Percentiles rank a stretch among this genome's conserved stretches.
Conservation (phyloP, 2,113 vertebrate genomes). For the Thamnaconus septentrionalis region DNA sequence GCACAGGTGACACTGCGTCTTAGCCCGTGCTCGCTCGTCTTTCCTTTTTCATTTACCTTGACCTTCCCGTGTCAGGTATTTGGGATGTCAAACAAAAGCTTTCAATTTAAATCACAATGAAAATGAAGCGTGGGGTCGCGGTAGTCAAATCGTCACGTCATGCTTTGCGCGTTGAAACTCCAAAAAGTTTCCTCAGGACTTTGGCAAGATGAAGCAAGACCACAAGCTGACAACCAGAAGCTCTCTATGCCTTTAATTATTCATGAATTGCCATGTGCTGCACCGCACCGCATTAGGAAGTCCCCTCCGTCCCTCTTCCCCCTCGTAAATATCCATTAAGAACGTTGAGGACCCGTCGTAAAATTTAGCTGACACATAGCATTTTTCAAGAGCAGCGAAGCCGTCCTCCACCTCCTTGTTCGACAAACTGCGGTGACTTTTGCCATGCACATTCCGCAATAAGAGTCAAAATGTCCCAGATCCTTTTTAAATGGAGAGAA, state of each 20-base stretch:
- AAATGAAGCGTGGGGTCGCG: conserved; percentile 29
- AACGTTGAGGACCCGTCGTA: conserved; percentile 4
- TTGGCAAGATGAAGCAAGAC: conserved; percentile 6
- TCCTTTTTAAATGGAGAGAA: conserved; percentile 6
- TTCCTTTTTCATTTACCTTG: no score
- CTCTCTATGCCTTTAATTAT: conserved; percentile 52
- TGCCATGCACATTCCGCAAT: neutral
- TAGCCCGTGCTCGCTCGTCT: no score
- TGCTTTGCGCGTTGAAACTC: neutral
- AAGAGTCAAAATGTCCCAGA: neutral
- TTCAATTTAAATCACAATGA: conserved; percentile 46
- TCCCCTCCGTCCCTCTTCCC: conserved; percentile 22
- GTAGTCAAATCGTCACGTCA: conserved; percentile 29
- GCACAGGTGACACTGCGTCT: no score
- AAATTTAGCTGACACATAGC: conserved; percentile 17
- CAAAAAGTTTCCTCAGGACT: neutral
- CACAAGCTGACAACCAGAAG: conserved; percentile 32
- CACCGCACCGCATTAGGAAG: conserved; percentile 32
- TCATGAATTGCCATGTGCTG: conserved; percentile 21
- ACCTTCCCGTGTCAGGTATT: no score
- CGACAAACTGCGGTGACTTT: conserved; percentile 4
- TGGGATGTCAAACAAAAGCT: no score
- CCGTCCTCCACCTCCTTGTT: neutral
- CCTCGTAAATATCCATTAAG: conserved; percentile 31
- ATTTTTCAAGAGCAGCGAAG: conserved; percentile 1